These are phyloP conservation scores for Eumeta japonica DNA, from an alignment of 1,140 invertebrate species.

Conservation along the genomic window DNA sequence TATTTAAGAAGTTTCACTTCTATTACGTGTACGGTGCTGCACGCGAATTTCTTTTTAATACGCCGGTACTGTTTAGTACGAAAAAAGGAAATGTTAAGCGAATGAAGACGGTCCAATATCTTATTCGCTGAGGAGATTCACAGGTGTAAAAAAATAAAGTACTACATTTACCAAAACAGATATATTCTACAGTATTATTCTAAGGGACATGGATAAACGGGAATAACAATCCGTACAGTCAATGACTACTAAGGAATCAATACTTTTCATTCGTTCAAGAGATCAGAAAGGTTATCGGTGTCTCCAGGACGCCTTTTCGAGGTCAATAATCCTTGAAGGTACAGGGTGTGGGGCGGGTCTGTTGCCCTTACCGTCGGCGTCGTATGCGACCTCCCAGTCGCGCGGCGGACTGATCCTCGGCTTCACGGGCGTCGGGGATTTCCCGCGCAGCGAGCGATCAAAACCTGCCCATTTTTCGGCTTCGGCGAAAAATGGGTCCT, in stretches of 20 bases:
- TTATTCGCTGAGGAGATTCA: slow-evolving; percentile 23
- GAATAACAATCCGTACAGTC: no score
- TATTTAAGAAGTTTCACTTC: no score
- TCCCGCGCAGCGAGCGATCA: slow-evolving; percentile 56
- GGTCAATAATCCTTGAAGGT: no score
- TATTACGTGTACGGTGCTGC: no score
- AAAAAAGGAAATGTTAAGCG: slow-evolving; percentile 16
- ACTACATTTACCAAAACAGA: slow-evolving; percentile 7
- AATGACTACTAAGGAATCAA: no score
- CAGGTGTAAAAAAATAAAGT: slow-evolving; percentile 1
- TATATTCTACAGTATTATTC: slow-evolving; percentile 6
- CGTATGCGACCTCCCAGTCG: slow-evolving; percentile 66
- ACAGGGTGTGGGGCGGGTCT: slow-evolving; percentile 38
- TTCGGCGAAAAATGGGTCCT: slow-evolving; percentile 53
- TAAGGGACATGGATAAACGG: no score
- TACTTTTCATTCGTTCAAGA: no score
- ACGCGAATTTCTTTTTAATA: no score
- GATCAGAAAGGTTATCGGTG: no score
- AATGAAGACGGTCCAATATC: slow-evolving; percentile 33
- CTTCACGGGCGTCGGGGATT: slow-evolving; percentile 67
- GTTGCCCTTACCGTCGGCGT: slow-evolving; percentile 66
- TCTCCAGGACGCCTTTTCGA: no score
- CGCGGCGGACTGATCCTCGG: slow-evolving; percentile 64
- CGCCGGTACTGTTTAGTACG: no score
- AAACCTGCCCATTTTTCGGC: slow-evolving; percentile 53